These are phyloP conservation scores for Philotrypesis tridentata DNA, from an alignment of 1,140 invertebrate species.

Conservation along the genomic window DNA sequence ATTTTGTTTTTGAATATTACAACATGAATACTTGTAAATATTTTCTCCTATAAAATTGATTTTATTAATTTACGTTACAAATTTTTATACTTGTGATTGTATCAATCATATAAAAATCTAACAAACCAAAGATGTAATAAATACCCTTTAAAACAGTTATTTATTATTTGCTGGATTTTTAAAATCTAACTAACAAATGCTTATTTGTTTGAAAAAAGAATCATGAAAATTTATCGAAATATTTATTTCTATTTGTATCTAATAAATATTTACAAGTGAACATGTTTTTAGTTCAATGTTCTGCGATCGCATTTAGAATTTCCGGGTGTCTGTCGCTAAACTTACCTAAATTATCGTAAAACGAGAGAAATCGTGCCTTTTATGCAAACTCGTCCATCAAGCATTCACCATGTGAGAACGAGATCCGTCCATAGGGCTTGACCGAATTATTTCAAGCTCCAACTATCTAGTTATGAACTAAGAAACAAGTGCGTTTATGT, in stretches of 20 bases:
- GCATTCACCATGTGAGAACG: slow-evolving; percentile 60
- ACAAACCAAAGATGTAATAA: background rate
- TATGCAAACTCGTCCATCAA: slow-evolving; percentile 63
- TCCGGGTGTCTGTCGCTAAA: slow-evolving; percentile 13
- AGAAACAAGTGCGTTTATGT: slow-evolving; percentile 6
- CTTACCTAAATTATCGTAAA: slow-evolving; percentile 40
- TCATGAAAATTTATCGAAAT: background rate
- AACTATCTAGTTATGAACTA: slow-evolving; percentile 54
- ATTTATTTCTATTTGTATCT: background rate
- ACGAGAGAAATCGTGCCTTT: slow-evolving; percentile 60
- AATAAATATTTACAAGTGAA: slow-evolving; percentile 45
- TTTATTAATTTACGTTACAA: background rate
- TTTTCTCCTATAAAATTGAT: background rate
- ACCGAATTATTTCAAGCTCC: slow-evolving; percentile 63
- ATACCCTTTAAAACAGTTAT: background rate
- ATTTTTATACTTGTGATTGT: background rate
- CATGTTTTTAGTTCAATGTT: slow-evolving; percentile 2
- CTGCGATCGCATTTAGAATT: slow-evolving; percentile 9
- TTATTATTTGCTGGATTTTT: background rate
- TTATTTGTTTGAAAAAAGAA: background rate
- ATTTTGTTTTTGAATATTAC: background rate
- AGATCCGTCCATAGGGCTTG: slow-evolving; percentile 68
- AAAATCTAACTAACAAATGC: too few species aligned
- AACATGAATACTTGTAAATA: slow-evolving; percentile 43
- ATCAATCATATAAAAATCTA: background rate